These are phyloP conservation scores for Oryzias curvinotus DNA, from an alignment of 2,113 vertebrate species.

Conservation along the genomic window DNA sequence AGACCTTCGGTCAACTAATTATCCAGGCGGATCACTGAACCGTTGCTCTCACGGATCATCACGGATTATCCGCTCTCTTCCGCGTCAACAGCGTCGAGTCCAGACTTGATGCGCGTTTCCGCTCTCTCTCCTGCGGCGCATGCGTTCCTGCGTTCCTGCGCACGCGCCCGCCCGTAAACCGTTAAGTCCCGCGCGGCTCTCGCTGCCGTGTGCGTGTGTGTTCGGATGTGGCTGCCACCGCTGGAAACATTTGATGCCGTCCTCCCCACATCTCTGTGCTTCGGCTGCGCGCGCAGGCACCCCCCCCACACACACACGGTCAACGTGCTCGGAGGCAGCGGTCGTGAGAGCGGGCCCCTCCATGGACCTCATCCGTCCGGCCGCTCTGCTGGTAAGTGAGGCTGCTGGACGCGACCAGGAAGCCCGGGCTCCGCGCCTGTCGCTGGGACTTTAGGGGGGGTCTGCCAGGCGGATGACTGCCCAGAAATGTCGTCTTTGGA, in stretches of 20 bases:
- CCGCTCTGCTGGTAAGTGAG: conserved; percentile 50
- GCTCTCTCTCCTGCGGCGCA: conserved; percentile 37
- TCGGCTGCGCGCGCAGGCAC: background rate
- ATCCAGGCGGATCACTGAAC: too few relatives aligned
- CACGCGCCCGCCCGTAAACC: background rate
- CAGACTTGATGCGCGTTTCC: background rate
- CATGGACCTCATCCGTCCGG: conserved; percentile 31
- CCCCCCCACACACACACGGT: conserved; percentile 12
- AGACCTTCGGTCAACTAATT: too few relatives aligned
- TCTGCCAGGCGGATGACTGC: too few relatives aligned
- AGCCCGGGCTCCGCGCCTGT: background rate
- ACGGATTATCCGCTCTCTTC: background rate
- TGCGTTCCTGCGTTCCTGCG: conserved; percentile 36
- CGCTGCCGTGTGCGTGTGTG: background rate
- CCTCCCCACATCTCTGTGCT: background rate
- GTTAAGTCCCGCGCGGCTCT: background rate
- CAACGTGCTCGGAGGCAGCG: conserved; percentile 21
- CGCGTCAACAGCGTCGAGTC: conserved; percentile 2
- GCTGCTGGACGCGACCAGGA: background rate
- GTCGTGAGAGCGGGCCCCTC: conserved; percentile 29
- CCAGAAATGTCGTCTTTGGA: background rate
- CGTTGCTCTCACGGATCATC: background rate
- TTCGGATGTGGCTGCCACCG: background rate
- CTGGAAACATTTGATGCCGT: background rate
- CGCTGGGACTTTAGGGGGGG: too few relatives aligned